Evolutionary conservation across 2,113 vertebrate genomes (phyloP).

Genomic region (Baryphthengus martii): DNA sequence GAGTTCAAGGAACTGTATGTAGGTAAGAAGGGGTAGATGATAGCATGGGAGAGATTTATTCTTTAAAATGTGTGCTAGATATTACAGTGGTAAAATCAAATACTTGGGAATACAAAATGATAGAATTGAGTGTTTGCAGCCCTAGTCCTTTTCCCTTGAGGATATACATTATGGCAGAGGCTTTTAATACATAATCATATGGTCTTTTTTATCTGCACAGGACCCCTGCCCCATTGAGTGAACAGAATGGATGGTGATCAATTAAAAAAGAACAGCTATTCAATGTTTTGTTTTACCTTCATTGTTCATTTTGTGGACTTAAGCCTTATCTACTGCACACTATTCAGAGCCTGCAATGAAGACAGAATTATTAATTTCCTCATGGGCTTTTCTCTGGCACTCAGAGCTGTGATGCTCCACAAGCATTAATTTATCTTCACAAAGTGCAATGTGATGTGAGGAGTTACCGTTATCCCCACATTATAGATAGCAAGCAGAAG

Average conservation of each 20-base stretch:
- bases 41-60: not conserved
- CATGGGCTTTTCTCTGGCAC: constrained; percentile 17
- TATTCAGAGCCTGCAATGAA: constrained; percentile 30
- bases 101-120: not conserved
- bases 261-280: constrained; percentile 40
- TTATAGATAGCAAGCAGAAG: not conserved
- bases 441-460: not conserved
- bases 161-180: not conserved
- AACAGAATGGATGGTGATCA: constrained; percentile 38
- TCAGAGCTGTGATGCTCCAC: not conserved
- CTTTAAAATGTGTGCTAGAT: not conserved
- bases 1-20: not conserved
- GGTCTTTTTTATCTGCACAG: not conserved
- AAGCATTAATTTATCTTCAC: constrained; percentile 42
- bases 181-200: not conserved
- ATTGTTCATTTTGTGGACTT: constrained; percentile 45
- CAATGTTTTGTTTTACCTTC: constrained; percentile 38
- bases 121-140: not conserved
- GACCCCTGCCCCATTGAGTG: not conserved
- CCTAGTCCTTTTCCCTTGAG: not conserved
- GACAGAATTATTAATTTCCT: constrained; percentile 64
- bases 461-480: not conserved
- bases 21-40: not conserved
- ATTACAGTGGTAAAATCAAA: not conserved
- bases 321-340: constrained; percentile 27